Evolutionary conservation across 1,140 invertebrate genomes (phyloP).

Genomic region (Diabrotica undecimpunctata): DNA sequence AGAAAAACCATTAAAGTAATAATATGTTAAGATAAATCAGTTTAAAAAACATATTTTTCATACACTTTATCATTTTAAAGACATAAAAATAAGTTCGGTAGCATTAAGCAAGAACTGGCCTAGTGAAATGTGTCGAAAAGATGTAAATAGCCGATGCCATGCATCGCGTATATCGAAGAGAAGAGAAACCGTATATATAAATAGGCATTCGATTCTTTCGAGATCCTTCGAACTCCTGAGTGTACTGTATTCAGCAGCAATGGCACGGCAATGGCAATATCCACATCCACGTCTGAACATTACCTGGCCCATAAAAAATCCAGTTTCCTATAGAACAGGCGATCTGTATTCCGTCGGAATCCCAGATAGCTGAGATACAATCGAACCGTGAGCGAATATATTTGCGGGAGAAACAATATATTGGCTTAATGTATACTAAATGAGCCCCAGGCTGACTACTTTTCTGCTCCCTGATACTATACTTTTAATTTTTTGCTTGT

Average conservation of each 20-base stretch:
- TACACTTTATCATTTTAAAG: too few relatives aligned
- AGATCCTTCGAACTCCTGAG: not conserved
- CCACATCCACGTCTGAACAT: constrained; percentile 31
- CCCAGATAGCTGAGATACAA: constrained; percentile 40
- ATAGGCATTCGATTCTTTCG: constrained; percentile 1
- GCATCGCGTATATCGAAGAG: not conserved
- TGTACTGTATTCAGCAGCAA: constrained; percentile 2
- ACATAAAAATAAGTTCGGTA: too few relatives aligned
- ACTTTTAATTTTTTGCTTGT: not conserved
- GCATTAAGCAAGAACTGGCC: not conserved
- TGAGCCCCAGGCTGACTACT: constrained; percentile 32
- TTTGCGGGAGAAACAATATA: constrained; percentile 39
- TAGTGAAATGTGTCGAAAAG: not conserved
- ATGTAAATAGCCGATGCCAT: not conserved
- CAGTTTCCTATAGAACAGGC: constrained; percentile 32
- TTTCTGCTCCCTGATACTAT: constrained; percentile 24
- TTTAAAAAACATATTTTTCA: too few relatives aligned
- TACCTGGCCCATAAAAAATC: constrained; percentile 37
- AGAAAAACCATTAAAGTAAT: too few relatives aligned
- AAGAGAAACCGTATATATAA: not conserved
- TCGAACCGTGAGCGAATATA: constrained; percentile 37
- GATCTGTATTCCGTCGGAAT: constrained; percentile 36
- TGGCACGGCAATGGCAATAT: not conserved
- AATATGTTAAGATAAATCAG: too few relatives aligned
- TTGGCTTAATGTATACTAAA: constrained; percentile 41